Evolutionary conservation across 2,113 vertebrate species (phyloP), one percentile per base, ranked within the genome.

Genomic region (Myotis davidii): DNA sequence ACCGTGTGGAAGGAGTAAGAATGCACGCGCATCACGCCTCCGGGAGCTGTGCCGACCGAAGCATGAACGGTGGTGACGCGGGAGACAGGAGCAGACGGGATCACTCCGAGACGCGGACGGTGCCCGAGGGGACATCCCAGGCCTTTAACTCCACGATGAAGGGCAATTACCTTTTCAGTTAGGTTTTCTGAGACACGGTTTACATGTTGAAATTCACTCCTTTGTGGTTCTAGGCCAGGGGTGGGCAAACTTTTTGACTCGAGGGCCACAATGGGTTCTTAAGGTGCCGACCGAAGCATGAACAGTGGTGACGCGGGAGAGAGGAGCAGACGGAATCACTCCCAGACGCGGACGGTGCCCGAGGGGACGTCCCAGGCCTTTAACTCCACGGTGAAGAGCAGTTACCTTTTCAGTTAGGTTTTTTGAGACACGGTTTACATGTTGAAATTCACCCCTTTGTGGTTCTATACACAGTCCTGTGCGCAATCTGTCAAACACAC

Each of bases 61-160:
- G 54, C 20, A 7, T n/a, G 13, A n/a, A 76, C 7, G 37, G 21
- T 3, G 64, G 11, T 29, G n/a, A 17, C 5, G 0, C 32, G 10
- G 29, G 21, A 14, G n/a, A 23, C 4, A 16, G 32, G 20, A 1
- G 37, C 7, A 5, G 37, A 10, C n/a, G 5, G 37, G 29, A 10
- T 7, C 23, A 6, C 32, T 29, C 32, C 32, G 4, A 29, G 89
- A 16, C n/a, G 7, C 65, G 6, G 9, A 29, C 32, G 27, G 39
- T 16, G 52, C 25, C 4, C 0, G 0, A 1, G 34, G 32, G 14
- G 3, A 27, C 34, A 27, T 20, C 42, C 29, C n/a, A 34, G 11
- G 7, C 52, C 9, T 65, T 1, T 16, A 29, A 74, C 64, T 23
- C 52, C 70, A 32, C 39, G 23, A 32, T 10, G 23, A 65, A 29